These are phyloP conservation scores for Achlya flavicornis DNA, from an alignment of 2,888 invertebrate species.

Conservation along the genomic window DNA sequence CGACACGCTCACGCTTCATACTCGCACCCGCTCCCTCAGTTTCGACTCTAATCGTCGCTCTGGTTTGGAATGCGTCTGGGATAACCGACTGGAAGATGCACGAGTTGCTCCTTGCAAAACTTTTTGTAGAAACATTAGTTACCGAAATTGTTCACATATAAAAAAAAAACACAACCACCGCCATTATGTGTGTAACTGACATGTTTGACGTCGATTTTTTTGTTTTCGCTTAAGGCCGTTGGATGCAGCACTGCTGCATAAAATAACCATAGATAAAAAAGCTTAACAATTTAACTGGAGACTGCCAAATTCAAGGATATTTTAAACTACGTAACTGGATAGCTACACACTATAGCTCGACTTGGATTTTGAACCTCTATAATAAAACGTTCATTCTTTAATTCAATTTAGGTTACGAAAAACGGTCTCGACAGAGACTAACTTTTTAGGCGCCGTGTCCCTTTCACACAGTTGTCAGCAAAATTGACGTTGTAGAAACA, in stretches of 20 bases:
- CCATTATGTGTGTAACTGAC: slow-evolving; percentile 70
- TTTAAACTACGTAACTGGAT: no score
- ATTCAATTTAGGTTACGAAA: no score
- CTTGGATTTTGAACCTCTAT: no score
- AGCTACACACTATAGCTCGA: no score
- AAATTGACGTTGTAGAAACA: no score
- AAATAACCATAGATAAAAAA: background rate
- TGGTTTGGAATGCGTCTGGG: slow-evolving; percentile 6
- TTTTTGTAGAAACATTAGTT: slow-evolving; percentile 44
- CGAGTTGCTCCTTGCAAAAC: slow-evolving; percentile 35
- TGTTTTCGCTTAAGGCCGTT: slow-evolving; percentile 36
- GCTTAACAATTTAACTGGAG: no score
- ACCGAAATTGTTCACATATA: slow-evolving; percentile 48
- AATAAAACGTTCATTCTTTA: no score
- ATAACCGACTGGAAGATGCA: slow-evolving; percentile 23
- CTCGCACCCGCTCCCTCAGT: slow-evolving; percentile 4
- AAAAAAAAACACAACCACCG: slow-evolving; percentile 73
- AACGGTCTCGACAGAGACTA: no score
- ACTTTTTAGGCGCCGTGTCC: no score
- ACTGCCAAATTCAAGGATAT: no score
- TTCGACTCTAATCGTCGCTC: background rate
- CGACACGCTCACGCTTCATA: slow-evolving; percentile 47
- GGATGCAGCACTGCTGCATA: slow-evolving; percentile 44
- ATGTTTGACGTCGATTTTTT: slow-evolving; percentile 76
- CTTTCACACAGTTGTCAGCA: no score